Evolutionary conservation across 1,140 invertebrate species (phyloP).

Genomic region (Chrysomallon squamiferum): DNA sequence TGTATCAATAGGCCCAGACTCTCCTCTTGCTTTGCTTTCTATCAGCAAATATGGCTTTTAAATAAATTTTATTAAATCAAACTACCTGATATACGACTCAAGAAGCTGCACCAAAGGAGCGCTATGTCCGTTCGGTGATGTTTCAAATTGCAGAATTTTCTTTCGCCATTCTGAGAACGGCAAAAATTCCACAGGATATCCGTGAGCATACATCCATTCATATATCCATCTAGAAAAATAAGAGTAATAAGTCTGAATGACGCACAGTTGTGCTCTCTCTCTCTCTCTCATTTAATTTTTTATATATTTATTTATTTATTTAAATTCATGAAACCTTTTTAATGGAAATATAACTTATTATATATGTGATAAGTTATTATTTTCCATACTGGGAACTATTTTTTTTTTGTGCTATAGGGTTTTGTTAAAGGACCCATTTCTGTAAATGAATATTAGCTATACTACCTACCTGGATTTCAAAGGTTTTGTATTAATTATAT

Average conservation of each 20-base stretch:
- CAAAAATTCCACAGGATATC: constrained; percentile 48
- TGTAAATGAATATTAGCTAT: too few species aligned
- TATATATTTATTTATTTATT: neutral
- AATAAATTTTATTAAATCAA: too few species aligned
- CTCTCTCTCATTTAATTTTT: neutral
- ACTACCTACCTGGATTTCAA: constrained; percentile 46
- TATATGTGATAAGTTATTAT: neutral
- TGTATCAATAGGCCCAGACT: too few species aligned
- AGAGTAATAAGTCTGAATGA: neutral
- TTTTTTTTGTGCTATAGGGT: neutral
- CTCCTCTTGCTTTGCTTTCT: too few species aligned
- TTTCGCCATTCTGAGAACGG: constrained; percentile 52
- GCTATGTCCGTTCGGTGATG: neutral
- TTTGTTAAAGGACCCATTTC: too few species aligned
- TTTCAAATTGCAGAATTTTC: neutral
- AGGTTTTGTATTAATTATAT: constrained; percentile 61
- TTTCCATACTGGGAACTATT: neutral
- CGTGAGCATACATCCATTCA: constrained; percentile 60
- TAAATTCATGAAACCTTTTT: neutral
- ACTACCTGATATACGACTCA: constrained; percentile 47
- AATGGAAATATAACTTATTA: neutral
- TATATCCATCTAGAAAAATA: constrained; percentile 50
- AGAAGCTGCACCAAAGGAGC: constrained; percentile 15
- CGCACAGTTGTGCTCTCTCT: neutral
- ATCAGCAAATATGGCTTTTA: too few species aligned